Conservation (phyloP, 92 coral and sea anemone species). For the Umimayanthus kanabou region DNA sequence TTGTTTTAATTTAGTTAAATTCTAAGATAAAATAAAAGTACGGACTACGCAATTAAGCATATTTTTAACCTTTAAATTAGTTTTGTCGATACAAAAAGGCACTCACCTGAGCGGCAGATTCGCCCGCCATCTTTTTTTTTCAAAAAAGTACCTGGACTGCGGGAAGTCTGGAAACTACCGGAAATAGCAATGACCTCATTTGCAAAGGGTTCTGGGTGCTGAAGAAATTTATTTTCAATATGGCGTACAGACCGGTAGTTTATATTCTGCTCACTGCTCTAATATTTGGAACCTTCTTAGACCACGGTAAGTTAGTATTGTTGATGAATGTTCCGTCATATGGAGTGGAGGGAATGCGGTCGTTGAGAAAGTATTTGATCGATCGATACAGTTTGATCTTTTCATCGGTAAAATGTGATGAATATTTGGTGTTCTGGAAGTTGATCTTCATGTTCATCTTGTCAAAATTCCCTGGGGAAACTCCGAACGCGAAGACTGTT, state of each 20-base stretch:
- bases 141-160: background rate
- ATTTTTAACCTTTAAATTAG: too few relatives aligned
- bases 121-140: conserved; percentile 79
- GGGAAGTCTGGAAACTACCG: conserved; percentile 47
- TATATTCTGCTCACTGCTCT: conserved; percentile 4
- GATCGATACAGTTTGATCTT: background rate
- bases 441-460: background rate
- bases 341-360: background rate
- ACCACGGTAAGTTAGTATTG: conserved; percentile 29
- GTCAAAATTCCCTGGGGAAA: background rate
- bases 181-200: conserved; percentile 64
- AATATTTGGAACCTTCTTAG: background rate
- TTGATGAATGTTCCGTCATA: background rate
- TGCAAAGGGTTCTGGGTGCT: conserved; percentile 51
- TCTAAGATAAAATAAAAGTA: too few relatives aligned
- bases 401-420: background rate
- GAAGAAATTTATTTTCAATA: conserved; percentile 38
- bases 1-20: too few relatives aligned
- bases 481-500: too few relatives aligned
- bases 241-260: conserved; percentile 55
- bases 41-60: too few relatives aligned
- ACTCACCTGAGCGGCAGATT: conserved; percentile 83
- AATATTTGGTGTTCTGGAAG: background rate
- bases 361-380: background rate
- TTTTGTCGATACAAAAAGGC: too few relatives aligned